phyloP scores from a whole-genome alignment of 2,113 vertebrate species.

The Corythoichthys haematopterus region DNA sequence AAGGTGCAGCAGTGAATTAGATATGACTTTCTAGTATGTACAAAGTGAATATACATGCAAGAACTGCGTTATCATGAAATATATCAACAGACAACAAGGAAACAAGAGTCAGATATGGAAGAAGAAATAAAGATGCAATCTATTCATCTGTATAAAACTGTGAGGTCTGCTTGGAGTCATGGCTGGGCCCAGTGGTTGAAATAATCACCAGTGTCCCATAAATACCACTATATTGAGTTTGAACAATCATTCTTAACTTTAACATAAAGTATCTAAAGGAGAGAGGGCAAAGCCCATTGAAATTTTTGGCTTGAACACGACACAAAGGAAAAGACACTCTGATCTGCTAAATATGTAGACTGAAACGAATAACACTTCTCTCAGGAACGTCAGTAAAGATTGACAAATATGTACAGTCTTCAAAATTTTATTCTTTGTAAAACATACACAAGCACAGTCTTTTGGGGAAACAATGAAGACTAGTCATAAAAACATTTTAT shows the following conservation, averaged over 20 bases:
- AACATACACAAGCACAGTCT: constrained; percentile 28
- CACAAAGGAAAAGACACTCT: constrained; percentile 31
- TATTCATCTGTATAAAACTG: constrained; percentile 4
- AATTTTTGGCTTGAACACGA: constrained; percentile 45
- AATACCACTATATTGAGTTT: background rate
- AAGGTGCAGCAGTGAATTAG: constrained; percentile 61
- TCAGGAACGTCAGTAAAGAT: constrained; percentile 26
- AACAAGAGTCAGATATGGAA: constrained; percentile 22
- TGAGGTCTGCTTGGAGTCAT: constrained; percentile 26
- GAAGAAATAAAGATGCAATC: constrained; percentile 9
- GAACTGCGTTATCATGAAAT: constrained; percentile 30
- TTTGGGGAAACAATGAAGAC: constrained; percentile 26
- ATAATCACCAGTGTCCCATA: background rate
- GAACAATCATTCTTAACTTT: constrained; percentile 10
- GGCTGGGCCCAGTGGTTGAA: constrained; percentile 21
- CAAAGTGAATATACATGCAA: constrained; percentile 43
- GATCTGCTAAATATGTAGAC: constrained; percentile 11
- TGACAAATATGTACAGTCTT: constrained; percentile 55
- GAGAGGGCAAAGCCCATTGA: background rate
- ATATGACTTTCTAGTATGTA: constrained; percentile 41
- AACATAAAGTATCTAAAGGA: constrained; percentile 7
- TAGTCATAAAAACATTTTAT: constrained; percentile 10
- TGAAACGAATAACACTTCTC: constrained; percentile 54
- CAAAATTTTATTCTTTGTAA: constrained; percentile 17
- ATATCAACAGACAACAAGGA: constrained; percentile 29